Base-by-base conservation (phyloP, 2,797 vertebrate species). In the Gymnoscopelus braueri region DNA sequence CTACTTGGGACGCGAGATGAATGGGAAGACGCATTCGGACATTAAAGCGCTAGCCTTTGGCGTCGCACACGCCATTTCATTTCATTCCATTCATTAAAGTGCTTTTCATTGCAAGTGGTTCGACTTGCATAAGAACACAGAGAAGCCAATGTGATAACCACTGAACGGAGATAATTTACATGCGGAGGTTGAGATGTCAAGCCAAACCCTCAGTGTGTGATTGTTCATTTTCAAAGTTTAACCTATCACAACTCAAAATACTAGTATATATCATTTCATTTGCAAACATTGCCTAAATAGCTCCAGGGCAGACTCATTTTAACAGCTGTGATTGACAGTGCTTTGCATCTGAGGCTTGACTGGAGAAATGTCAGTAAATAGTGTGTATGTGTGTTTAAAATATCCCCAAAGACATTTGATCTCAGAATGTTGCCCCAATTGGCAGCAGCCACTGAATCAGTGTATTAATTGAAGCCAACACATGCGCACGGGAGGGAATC, bases 261-360 rank as follows among this genome's bases (percentile, higher is more conserved):
- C 66, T 67, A 12, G 51, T 35, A 48, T 10, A 55, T 44, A 44
- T 44, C 39, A 44, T 44, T 44, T 7, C 8, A 44, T 44, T 44
- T 44, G 9, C 39, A 44, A 44, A 44, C 39, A 44, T 44, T 44
- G 39, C 69, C 35, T 61, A 53, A 35, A 66, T 39, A 48, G 74
- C 82, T 74, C 1, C 14, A 48, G 81, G 77, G 69, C 65, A 81
- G 60, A 76, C 63, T 39, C 67, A 63, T 66, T 67, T 57, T n/a
- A 68, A 65, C 44, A 65, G 44, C 62, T 73, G 58, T 83, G 83
- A 84, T 61, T 85, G 78, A 79, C 83, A 81, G 73, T 58, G 66
- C 51, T 72, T 82, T 75, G 74, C 63, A 75, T 74, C 76, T 61
- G 47, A 84, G 62, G 49, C 60, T 61, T 56, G n/a, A 60, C 68